These are phyloP conservation scores for Apodemus sylvaticus DNA, from an alignment of 2,113 vertebrate genomes.

Conservation along the genomic window DNA sequence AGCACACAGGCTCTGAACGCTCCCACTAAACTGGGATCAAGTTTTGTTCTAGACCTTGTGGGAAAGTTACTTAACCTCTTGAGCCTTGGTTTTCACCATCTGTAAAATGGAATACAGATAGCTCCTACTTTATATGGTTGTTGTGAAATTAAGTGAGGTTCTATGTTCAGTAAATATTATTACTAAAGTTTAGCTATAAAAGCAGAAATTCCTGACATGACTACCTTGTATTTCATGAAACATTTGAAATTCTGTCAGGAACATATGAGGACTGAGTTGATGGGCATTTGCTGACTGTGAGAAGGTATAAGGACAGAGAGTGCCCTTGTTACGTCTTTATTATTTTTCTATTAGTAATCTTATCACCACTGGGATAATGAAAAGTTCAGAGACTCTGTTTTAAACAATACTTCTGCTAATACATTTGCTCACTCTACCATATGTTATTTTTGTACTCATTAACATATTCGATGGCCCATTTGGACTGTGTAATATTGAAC, in stretches of 20 bases:
- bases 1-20: neutral
- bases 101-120: neutral
- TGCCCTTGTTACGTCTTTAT: neutral
- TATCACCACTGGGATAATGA: neutral
- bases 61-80: neutral
- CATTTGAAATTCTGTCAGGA: neutral
- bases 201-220: neutral
- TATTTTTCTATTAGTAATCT: neutral
- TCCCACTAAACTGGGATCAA: neutral
- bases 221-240: neutral
- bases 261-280: neutral
- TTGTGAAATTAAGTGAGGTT: slow-evolving; percentile 22
- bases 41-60: neutral
- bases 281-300: neutral
- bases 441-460: neutral
- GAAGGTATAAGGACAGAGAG: neutral
- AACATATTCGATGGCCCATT: neutral
- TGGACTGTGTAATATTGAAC: neutral
- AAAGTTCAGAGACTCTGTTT: neutral
- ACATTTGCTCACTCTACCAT: neutral
- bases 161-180: neutral
- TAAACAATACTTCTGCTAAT: neutral
- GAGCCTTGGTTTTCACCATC: slow-evolving; percentile 1
- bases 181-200: neutral
- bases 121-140: neutral